phyloP scores from a whole-genome alignment of 2,113 vertebrate genomes.

The Falcunculus frontatus region DNA sequence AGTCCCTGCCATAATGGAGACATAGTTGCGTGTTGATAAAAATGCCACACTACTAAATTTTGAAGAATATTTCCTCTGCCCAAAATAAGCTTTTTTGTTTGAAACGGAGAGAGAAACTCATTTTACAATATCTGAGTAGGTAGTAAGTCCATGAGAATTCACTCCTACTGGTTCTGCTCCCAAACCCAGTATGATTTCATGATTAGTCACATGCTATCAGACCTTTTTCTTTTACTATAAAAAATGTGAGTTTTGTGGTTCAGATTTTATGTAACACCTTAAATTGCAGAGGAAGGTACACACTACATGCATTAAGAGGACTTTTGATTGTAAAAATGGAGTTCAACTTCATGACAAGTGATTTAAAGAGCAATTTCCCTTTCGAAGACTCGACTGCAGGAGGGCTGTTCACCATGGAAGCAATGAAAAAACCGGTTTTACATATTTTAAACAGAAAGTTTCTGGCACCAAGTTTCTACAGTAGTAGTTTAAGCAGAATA shows the following conservation, averaged over 20 bases:
- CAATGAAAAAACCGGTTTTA: background rate
- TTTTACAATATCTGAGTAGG: background rate
- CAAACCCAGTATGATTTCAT: background rate
- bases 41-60: background rate
- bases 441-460: background rate
- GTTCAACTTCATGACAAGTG: background rate
- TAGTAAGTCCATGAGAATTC: background rate
- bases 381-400: accelerated
- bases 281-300: background rate
- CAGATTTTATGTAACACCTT: background rate
- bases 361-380: background rate
- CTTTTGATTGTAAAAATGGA: background rate
- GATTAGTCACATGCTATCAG: background rate
- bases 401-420: background rate
- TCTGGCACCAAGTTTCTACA: background rate
- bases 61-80: background rate
- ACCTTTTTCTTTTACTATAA: background rate
- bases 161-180: background rate
- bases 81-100: background rate
- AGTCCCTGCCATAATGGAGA: background rate
- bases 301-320: background rate
- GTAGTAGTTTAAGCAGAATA: background rate
- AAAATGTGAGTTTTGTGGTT: background rate
- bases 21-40: background rate
- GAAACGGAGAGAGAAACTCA: background rate